These are phyloP conservation scores for Eupithecia vulgata DNA, from an alignment of 2,888 invertebrate genomes.

Conservation along the genomic window DNA sequence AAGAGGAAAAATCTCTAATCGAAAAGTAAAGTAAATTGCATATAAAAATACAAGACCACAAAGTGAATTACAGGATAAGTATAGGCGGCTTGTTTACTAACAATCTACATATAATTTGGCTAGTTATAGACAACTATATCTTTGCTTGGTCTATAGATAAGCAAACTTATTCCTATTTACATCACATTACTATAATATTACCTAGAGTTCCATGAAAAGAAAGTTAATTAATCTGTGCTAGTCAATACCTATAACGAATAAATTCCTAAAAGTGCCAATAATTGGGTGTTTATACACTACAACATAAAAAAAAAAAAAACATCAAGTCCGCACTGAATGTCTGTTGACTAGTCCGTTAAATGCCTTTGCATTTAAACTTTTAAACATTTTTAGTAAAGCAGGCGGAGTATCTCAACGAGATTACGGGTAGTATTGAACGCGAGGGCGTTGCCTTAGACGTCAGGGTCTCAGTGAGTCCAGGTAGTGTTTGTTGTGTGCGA, in stretches of 20 bases:
- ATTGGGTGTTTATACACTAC: neutral
- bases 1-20: no score
- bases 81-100: no score
- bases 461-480: conserved; percentile 67
- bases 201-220: no score
- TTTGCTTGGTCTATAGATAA: neutral
- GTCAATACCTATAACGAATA: neutral
- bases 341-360: neutral
- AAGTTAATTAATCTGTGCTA: neutral
- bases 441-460: conserved; percentile 38
- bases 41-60: no score
- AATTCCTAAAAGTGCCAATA: neutral
- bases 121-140: neutral
- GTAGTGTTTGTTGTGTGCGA: conserved; percentile 69
- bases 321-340: neutral
- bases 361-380: neutral
- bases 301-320: neutral
- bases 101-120: no score
- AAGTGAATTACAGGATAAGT: no score
- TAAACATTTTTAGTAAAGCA: neutral
- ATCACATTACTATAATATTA: no score
- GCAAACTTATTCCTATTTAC: no score
- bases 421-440: conserved; percentile 18
- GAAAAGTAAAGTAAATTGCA: no score
- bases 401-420: conserved; percentile 10